Evolutionary conservation across 2,113 vertebrate species (phyloP).

Genomic region (Sakesphorus luctuosus): DNA sequence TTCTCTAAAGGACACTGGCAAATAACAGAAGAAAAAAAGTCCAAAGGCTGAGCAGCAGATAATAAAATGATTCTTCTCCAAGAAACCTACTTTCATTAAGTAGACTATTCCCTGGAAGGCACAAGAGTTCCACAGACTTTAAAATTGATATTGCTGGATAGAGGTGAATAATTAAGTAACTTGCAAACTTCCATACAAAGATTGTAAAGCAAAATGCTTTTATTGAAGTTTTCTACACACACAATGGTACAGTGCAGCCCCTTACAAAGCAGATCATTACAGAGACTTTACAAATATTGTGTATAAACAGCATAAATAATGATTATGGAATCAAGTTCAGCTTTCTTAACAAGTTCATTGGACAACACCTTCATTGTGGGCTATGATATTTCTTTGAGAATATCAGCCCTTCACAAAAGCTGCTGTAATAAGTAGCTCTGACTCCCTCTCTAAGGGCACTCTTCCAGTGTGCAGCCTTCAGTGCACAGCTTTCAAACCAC

Average conservation of each 20-base stretch:
- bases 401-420: background rate
- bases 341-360: background rate
- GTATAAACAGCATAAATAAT: background rate
- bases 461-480: background rate
- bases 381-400: background rate
- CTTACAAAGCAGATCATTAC: background rate
- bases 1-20: background rate
- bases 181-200: background rate
- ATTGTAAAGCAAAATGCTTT: background rate
- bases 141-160: background rate
- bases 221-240: background rate
- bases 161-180: background rate
- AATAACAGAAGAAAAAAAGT: background rate
- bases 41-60: background rate
- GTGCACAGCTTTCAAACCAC: background rate
- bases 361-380: background rate
- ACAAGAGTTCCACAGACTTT: background rate
- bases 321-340: background rate
- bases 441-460: background rate
- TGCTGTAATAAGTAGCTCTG: background rate
- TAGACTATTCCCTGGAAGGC: background rate
- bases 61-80: background rate
- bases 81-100: background rate
- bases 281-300: background rate
- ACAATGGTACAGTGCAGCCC: background rate